Base-by-base conservation (phyloP, 2,888 invertebrate genomes). In the Leptodirus hochenwartii region DNA sequence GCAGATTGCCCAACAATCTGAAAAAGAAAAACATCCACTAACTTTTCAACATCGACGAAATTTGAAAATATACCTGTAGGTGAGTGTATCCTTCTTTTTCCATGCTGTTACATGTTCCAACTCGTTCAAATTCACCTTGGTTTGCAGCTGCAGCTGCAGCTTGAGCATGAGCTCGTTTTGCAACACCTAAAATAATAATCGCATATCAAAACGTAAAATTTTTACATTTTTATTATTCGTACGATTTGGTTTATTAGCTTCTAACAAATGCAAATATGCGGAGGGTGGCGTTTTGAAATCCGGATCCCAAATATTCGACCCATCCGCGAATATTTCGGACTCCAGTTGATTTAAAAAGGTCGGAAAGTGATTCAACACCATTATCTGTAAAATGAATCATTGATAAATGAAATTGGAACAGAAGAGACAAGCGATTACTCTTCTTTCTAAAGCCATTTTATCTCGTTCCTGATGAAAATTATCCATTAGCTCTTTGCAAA, bases 251-350 rank as follows among this genome's bases (percentile, higher is more conserved):
- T 45, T 49, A 34, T 66, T 69, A 33, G 62, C 63, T 37, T 75
- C 75, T 9, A 70, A 48, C 20, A 69, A 56, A 2, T 72, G 73
- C 20, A 76, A 51, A 44, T 75, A 74, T 12, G 66, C 61, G 1
- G 77, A 74, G 1, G 72, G 67, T 15, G 66, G 63, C 42, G 71
- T 74, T 39, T 81, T 80, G 52, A 84, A 93, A 15, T 85, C 80
- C 0, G 79, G 74, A 57, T 93, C 87, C 90, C 91, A 95, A 38
- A 93, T 90, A 0, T 88, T 87, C 0, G 91, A 91, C 45, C 65
- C 76, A 14, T 72, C 62, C 13, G 78, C 73, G 50, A 85, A 79
- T 30, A 93, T 74, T 49, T 93, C 93, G 35, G 79, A 77, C 44
- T 91, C 87, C 5, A 93, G 58, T 46, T 84, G 63, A 9, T 84